phyloP scores from a whole-genome alignment of 2,113 vertebrate species.

The Heliornis fulica region DNA sequence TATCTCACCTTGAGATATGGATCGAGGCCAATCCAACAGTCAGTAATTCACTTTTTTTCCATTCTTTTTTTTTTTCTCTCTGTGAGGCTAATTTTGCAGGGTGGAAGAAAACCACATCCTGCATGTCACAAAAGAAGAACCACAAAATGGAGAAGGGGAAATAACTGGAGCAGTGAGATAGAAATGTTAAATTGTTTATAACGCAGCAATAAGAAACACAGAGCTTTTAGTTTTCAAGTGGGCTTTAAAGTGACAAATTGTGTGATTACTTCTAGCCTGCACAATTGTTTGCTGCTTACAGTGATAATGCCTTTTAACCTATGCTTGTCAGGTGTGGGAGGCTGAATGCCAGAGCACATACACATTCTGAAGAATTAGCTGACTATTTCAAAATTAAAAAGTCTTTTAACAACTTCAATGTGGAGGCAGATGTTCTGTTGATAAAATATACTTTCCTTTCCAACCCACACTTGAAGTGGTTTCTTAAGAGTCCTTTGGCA shows the following conservation, averaged over 20 bases:
- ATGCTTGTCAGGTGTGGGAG: conserved; percentile 44
- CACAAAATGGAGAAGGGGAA: not conserved
- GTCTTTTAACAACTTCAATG: not conserved
- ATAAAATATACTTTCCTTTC: not conserved
- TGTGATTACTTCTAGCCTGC: not conserved
- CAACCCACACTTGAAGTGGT: not conserved
- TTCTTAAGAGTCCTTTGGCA: not conserved
- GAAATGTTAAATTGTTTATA: not conserved
- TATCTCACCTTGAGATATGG: not conserved
- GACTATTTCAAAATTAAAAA: conserved; percentile 9
- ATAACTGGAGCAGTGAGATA: not conserved
- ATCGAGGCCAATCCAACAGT: not conserved
- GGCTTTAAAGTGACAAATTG: conserved; percentile 32
- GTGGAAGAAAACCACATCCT: not conserved
- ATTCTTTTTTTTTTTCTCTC: not conserved
- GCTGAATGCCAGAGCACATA: not conserved
- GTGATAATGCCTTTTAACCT: conserved; percentile 23
- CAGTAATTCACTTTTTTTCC: not conserved
- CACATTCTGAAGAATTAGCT: not conserved
- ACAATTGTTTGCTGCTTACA: conserved; percentile 13
- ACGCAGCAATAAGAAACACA: not conserved
- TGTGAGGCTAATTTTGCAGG: not conserved
- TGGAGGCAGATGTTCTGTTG: not conserved
- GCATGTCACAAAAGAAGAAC: not conserved
- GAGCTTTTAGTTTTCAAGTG: not conserved